Evolutionary conservation across 2,113 vertebrate genomes (phyloP).

Genomic region (Gallinago jamesoni): DNA sequence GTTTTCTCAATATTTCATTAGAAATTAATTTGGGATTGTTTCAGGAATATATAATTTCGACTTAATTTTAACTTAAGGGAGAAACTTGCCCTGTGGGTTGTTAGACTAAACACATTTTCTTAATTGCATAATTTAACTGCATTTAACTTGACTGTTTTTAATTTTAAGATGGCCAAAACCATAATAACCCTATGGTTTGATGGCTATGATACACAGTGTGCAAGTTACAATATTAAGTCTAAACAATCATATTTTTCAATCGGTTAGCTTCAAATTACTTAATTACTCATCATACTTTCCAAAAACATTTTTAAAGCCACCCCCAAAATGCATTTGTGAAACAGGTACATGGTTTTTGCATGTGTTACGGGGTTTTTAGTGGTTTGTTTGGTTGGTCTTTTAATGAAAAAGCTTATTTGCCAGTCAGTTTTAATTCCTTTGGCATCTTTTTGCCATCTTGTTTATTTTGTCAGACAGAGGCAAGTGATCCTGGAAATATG

Average conservation of each 20-base stretch:
- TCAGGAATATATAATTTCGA: conserved; percentile 7
- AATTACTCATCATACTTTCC: not conserved
- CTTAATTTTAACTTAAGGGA: conserved; percentile 38
- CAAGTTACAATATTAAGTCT: not conserved
- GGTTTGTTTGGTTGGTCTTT: not conserved
- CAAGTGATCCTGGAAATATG: not conserved
- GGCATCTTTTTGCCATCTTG: not conserved
- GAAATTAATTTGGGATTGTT: conserved; percentile 35
- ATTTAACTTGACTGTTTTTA: conserved; percentile 31
- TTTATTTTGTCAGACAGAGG: not conserved
- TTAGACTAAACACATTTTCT: conserved; percentile 49
- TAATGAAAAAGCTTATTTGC: not conserved
- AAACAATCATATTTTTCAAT: not conserved
- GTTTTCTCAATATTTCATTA: conserved; percentile 22
- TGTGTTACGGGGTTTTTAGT: fast-evolving
- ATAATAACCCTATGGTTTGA: not conserved
- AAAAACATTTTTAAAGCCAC: conserved; percentile 13
- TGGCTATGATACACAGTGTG: not conserved
- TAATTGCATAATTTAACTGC: conserved; percentile 51
- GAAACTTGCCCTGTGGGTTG: conserved; percentile 45
- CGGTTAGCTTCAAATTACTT: not conserved
- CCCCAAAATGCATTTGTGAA: not conserved
- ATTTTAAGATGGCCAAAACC: conserved; percentile 44
- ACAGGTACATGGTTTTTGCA: not conserved
- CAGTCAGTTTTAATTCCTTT: not conserved